These are phyloP conservation scores for Scortum barcoo DNA, from an alignment of 2,113 vertebrate genomes.

Conservation along the genomic window DNA sequence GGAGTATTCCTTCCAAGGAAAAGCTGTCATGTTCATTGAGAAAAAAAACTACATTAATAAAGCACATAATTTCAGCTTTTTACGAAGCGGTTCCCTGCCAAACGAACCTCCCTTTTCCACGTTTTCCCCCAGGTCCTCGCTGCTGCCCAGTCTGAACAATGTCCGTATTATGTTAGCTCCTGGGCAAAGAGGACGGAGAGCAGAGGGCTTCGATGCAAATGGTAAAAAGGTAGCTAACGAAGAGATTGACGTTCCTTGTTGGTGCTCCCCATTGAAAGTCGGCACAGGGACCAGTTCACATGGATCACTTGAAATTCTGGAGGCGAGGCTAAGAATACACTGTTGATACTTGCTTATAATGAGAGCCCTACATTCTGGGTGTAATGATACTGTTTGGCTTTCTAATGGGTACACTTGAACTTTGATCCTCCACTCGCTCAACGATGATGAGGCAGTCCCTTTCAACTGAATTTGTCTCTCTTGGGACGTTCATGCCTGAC, in stretches of 20 bases:
- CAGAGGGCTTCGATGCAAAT: conserved; percentile 72
- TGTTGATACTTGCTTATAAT: conserved; percentile 73
- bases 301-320: conserved; percentile 83
- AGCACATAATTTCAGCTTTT: conserved; percentile 69
- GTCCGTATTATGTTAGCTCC: conserved; percentile 78
- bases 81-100: conserved; percentile 63
- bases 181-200: conserved; percentile 68
- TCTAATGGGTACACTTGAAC: conserved; percentile 82
- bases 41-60: conserved; percentile 61
- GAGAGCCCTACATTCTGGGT: conserved; percentile 75
- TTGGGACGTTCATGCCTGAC: conserved; percentile 52
- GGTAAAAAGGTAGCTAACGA: conserved; percentile 79
- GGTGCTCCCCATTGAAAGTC: conserved; percentile 70
- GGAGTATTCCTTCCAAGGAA: conserved; percentile 55
- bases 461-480: conserved; percentile 56
- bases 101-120: conserved; percentile 63
- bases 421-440: conserved; percentile 67
- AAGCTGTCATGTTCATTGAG: conserved; percentile 73
- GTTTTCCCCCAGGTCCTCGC: conserved; percentile 60
- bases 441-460: conserved; percentile 56
- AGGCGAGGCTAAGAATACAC: conserved; percentile 66
- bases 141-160: conserved; percentile 75
- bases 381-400: conserved; percentile 81
- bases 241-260: conserved; percentile 76
- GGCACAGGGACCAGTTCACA: conserved; percentile 80